A percentile compares a stretch with the other conserved stretches of the same genome.
phyloP scores from a whole-genome alignment of 2,113 vertebrate genomes.

The Alces alces region DNA sequence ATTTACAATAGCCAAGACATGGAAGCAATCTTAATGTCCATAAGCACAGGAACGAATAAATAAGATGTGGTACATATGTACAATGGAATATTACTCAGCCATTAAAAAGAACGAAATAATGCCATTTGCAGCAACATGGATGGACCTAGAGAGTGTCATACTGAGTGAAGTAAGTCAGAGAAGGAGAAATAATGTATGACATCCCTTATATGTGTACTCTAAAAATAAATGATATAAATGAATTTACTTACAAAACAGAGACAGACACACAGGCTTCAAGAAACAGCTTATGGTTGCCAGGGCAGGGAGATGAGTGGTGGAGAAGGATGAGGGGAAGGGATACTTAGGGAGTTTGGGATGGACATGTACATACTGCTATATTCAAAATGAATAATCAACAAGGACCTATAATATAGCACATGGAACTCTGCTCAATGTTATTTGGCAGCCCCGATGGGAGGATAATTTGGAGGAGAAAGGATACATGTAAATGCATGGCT shows the following conservation, averaged over 20 bases:
- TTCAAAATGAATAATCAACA: background rate
- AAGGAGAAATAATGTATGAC: background rate
- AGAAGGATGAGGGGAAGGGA: background rate
- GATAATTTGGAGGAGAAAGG: background rate
- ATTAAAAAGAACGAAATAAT: background rate
- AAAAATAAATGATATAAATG: background rate
- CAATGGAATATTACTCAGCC: background rate
- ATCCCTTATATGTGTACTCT: background rate
- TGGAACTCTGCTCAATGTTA: background rate
- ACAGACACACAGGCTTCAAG: background rate
- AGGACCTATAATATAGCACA: background rate
- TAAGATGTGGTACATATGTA: background rate
- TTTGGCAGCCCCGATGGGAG: background rate
- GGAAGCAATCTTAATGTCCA: background rate
- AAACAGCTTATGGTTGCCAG: background rate
- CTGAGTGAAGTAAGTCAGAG: background rate
- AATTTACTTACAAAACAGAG: background rate
- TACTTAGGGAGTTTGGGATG: rapidly evolving
- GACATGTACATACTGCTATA: background rate
- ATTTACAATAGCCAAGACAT: background rate
- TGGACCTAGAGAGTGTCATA: background rate
- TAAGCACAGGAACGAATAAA: background rate
- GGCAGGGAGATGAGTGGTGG: background rate
- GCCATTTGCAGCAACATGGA: background rate
- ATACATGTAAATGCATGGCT: background rate